Evolutionary conservation across 2,888 invertebrate species (phyloP), one percentile per base, ranked within the genome.

Genomic region (Rhamphomyia laevipes): DNA sequence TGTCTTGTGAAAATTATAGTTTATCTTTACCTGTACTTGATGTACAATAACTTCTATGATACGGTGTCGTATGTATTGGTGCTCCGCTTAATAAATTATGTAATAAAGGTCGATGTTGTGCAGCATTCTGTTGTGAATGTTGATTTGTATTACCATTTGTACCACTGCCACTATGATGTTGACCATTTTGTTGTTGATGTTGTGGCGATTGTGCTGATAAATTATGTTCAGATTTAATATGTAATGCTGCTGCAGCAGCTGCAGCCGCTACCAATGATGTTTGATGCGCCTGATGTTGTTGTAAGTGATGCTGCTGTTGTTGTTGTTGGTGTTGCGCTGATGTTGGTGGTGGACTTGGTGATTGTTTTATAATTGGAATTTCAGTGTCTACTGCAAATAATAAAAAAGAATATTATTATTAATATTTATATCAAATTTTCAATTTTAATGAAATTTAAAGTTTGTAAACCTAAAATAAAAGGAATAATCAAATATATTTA

Each of bases 311-410:
- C 17, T 61, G 63, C 30, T 61, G 66, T 43, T 63, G 65, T 30
- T 63, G 64, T 41, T 62, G 63, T 16, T 46, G 48, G 37, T 40
- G 40, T 48, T 61, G 66, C 49, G 62, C 65, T 52, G 63, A 60
- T 52, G 63, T 59, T 55, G 70, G 70, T 58, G 64, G 65, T 55
- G 71, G 70, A 62, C 70, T 71, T 57, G 69, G 63, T 56, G 70
- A 70, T 62, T 70, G 70, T 60, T 70, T 68, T 43, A 69, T 68
- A 58, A 68, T 65, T 63, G 71, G 71, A 65, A 71, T 71, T 67
- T 71, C 71, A 50, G 71, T 71, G 61, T 71, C 71, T 68, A 59
- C 46, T 64, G 55, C 42, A 50, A 55, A n/a, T 43, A 51, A 55
- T 53, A 59, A 27, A 23, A 51, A 56, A 50, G 31, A 48, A 54